These are phyloP conservation scores for Anadara kagoshimensis DNA, from an alignment of 1,140 invertebrate species.

Conservation along the genomic window DNA sequence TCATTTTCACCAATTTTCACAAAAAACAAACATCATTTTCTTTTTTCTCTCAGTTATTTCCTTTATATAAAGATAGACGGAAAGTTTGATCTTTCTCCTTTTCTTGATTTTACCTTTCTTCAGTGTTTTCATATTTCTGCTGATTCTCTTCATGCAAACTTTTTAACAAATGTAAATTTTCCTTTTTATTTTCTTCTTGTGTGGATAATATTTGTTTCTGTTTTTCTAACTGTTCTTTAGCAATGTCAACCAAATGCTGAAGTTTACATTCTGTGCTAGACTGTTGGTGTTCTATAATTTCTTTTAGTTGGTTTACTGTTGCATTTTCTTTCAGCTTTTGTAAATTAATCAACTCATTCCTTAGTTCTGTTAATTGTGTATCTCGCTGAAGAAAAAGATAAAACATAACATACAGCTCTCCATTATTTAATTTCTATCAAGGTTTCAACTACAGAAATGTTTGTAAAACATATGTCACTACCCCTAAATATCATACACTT, in stretches of 20 bases:
- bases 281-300: background rate
- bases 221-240: slow-evolving; percentile 8
- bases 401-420: background rate
- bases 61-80: too few species aligned
- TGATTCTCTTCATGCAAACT: too few species aligned
- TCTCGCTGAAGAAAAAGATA: slow-evolving; percentile 12
- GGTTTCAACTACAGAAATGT: too few species aligned
- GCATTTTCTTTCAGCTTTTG: background rate
- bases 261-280: background rate
- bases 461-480: too few species aligned
- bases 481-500: too few species aligned
- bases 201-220: background rate
- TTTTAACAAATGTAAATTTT: background rate
- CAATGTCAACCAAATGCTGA: background rate
- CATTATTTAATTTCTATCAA: too few species aligned
- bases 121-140: background rate
- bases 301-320: background rate
- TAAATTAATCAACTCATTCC: background rate
- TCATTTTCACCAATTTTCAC: too few species aligned
- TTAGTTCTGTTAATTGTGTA: slow-evolving; percentile 3
- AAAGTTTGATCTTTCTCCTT: too few species aligned
- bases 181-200: slow-evolving; percentile 22
- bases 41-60: too few species aligned
- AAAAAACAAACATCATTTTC: too few species aligned
- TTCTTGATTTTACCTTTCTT: too few species aligned